Base-by-base conservation (phyloP, 2,888 invertebrate species). In the Lutraria lutraria region DNA sequence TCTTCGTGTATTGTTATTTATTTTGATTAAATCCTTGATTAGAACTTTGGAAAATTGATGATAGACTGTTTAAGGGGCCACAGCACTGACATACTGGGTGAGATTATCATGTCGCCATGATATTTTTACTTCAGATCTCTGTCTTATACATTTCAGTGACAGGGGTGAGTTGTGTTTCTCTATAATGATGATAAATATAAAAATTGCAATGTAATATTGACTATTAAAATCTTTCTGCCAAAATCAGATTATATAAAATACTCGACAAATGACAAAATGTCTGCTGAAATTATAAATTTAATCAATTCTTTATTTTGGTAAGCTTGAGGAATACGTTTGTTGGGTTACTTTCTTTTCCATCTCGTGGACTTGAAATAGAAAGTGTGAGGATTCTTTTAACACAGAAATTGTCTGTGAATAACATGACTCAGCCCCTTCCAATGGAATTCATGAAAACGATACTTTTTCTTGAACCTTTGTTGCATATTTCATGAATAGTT, bases 21-120 rank as follows among this genome's bases (percentile, higher is more conserved):
- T 13, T 76, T 76, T 34, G 76, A 31, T 76, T 76, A 76, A 76
- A 76, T 34, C 76, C 34, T 6, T 76, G 76, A 76, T 76, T 31
- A 76, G 31, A 31, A 15, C 31, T 19, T 16, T 15, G 34, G 76
- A 19, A 31, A 34, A 76, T 76, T 76, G 76, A 76, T 76, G 76
- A 76, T 31, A 0, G 16, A 15, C 31, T 19, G 76, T 76, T 76
- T 76, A 19, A 76, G 76, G 76, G 76, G 76, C 76, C 76, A 76
- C 13, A 76, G 76, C 76, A 31, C 76, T 76, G 19, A 76, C 34
- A 34, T 76, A 76, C 31, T 34, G 16, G 76, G 13, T 34, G 10
- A 34, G 76, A 31, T 76, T 76, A 76, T 15, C 1, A 16, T 34
- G 76, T 25, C 34, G 76, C 76, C 34, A 31, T 76, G 29, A 76